Base-by-base conservation (phyloP, 2,113 vertebrate genomes). In the Gadus chalcogrammus region DNA sequence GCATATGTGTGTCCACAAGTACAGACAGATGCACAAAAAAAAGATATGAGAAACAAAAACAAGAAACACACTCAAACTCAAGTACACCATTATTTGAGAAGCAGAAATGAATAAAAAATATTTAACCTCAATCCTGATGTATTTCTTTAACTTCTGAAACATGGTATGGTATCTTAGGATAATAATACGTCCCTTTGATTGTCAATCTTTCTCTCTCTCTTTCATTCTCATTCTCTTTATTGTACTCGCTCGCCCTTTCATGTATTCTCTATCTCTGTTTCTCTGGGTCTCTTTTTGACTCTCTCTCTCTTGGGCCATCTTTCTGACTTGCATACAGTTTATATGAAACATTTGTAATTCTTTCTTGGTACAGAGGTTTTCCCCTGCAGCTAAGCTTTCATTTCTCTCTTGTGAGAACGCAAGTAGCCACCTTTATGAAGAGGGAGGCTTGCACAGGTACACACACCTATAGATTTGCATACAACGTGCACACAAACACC, bases 361-460 rank as follows among this genome's bases (percentile, higher is more conserved):
- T 27, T 55, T 59, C 59, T 71, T 60, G 38, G 8, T 22, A 48
- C 59, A 52, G 61, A 65, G 18, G 16, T 20, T 56, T 59, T 71
- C 48, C 38, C 15, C 58, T 55, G 68, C 17, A 73, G 73, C 64
- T 52, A 61, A 58, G 31, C 59, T 73, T 56, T 73, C 71, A 64
- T 69, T 22, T 52, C 9, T 52, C 64, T 66, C 38, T 73, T 71
- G 74, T 48, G 67, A 42, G 48, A 74, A 77, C 69, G 79, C 4
- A 72, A 80, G 72, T 27, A 64, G 56, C 56, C 55, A 67, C 76
- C 73, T 60, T 67, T 71, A 78, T 71, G 70, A 70, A 53, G 79
- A 68, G 78, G 85, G 68, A 63, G 56, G 35, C 35, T 9, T 60
- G 52, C 18, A 52, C 64, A 66, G 52, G 58, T 64, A 56, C n/a